These are phyloP conservation scores for Periophthalmus magnuspinnatus DNA, from an alignment of 2,797 vertebrate genomes.

Conservation along the genomic window DNA sequence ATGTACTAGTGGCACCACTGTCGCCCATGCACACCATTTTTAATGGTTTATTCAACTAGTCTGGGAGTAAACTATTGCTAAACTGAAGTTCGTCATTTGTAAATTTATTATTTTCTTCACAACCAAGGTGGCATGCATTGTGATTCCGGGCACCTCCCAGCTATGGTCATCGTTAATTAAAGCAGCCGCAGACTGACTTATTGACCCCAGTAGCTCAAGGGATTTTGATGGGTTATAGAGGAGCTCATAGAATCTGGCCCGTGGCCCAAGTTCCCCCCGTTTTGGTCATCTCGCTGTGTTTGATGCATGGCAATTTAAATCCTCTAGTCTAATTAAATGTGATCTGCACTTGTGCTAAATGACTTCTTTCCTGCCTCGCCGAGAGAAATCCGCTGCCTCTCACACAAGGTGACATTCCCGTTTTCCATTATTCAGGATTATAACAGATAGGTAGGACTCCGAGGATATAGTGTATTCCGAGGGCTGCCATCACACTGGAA, in stretches of 20 bases:
- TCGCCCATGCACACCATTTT: conserved; percentile 30
- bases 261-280: conserved; percentile 75
- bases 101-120: conserved; percentile 42
- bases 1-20: conserved; percentile 34
- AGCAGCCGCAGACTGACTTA: conserved; percentile 78
- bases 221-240: conserved; percentile 82
- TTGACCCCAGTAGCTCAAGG: conserved; percentile 79
- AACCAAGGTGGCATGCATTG: conserved; percentile 62
- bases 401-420: conserved; percentile 85
- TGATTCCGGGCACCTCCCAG: conserved; percentile 68
- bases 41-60: conserved; percentile 46
- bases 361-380: conserved; percentile 72
- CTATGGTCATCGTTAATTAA: conserved; percentile 85
- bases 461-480: conserved; percentile 66
- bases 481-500: conserved; percentile 61
- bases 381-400: conserved; percentile 81
- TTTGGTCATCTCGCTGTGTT: conserved; percentile 78
- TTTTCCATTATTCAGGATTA: conserved; percentile 84
- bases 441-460: conserved; percentile 78
- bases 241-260: conserved; percentile 81
- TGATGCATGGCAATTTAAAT: conserved; percentile 86
- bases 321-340: conserved; percentile 86
- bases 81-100: conserved; percentile 45
- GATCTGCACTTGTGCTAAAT: conserved; percentile 85
- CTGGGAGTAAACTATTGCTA: conserved; percentile 28